Evolutionary conservation across 2,797 vertebrate species (phyloP), one percentile per base, ranked within the genome.

Genomic region (Zalophus californianus): DNA sequence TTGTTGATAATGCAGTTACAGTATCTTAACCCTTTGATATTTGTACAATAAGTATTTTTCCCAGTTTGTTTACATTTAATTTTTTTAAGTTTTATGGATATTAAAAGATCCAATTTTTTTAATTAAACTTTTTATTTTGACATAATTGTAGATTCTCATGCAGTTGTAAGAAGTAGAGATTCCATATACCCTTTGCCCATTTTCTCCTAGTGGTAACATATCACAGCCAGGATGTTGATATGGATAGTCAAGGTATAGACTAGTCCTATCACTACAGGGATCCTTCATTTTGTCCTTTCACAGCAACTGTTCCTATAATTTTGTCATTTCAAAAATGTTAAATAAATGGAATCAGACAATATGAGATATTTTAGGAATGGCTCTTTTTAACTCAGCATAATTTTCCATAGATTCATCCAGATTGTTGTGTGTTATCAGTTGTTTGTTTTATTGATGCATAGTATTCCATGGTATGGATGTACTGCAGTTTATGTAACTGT

Each of bases 371-470:
- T 84, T 7, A 18, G 50, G 27, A 70, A 82, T 86, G 12, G 2
- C 8, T 79, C 62, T 94, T 96, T 92, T 86, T 58, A n/a, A 66
- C 32, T 68, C 73, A 82, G 58, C 41, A n/a, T 86, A 41, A 72
- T 96, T 97, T 21, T 44, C 52, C 60, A 75, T 38, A 84, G 48
- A 85, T 88, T 64, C 62, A 92, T 78, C 14, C 77, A 56, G 16
- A 70, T 64, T 54, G 58, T 77, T 89, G 27, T n/a, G 13, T 58
- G n/a, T 54, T 54, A 48, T 91, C 32, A 79, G 6, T 82, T 95
- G 41, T 92, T 92, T 60, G 20, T 89, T 95, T 91, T 85, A 82
- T 78, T 97, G 78, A 27, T 88, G 60, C 60, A 70, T 91, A 66
- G 32, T 96, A 64, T 82, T 89, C 35, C 50, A 66, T 82, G 38